These are phyloP conservation scores for Drosophila peninsularis DNA, from an alignment of 2,888 invertebrate genomes.

Conservation along the genomic window DNA sequence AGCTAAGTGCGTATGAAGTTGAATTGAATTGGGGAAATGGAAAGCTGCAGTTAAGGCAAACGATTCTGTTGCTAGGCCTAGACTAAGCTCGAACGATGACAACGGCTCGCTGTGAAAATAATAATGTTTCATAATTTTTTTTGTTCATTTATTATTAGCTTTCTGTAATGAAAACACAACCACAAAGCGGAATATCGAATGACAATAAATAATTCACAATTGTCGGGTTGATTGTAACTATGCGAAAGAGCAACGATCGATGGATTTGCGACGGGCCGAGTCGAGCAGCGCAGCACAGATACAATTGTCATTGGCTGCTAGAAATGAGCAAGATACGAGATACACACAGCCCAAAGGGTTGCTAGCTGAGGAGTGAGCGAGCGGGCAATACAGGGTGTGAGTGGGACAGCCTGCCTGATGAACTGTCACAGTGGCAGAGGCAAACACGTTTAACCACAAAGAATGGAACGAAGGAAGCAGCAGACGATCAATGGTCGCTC, in stretches of 20 bases:
- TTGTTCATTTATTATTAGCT: constrained; percentile 21
- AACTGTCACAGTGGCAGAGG: constrained; percentile 36
- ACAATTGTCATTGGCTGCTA: constrained; percentile 65
- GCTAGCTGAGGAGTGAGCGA: constrained; percentile 18
- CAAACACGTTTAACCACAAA: constrained; percentile 77
- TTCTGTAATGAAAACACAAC: constrained; percentile 55
- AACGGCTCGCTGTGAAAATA: constrained; percentile 31
- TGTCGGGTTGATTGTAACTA: constrained; percentile 58
- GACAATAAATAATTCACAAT: constrained; percentile 68
- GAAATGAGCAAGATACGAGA: constrained; percentile 46
- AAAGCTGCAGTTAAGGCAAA: constrained; percentile 1
- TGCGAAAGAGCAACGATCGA: constrained; percentile 74
- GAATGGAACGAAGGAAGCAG: constrained; percentile 75
- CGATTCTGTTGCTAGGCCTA: constrained; percentile 18
- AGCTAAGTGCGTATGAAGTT: constrained; percentile 57
- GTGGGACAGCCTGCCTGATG: constrained; percentile 35
- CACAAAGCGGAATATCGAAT: constrained; percentile 74
- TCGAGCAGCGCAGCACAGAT: constrained; percentile 8
- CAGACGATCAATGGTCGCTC: constrained; percentile 73
- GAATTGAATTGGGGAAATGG: background rate
- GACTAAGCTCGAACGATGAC: constrained; percentile 19
- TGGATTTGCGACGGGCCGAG: constrained; percentile 17
- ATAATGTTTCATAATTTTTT: constrained; percentile 62
- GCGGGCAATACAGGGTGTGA: constrained; percentile 6
- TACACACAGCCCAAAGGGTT: constrained; percentile 50